Base-by-base conservation (phyloP, 2,888 invertebrate genomes). In the Tipula helvola region DNA sequence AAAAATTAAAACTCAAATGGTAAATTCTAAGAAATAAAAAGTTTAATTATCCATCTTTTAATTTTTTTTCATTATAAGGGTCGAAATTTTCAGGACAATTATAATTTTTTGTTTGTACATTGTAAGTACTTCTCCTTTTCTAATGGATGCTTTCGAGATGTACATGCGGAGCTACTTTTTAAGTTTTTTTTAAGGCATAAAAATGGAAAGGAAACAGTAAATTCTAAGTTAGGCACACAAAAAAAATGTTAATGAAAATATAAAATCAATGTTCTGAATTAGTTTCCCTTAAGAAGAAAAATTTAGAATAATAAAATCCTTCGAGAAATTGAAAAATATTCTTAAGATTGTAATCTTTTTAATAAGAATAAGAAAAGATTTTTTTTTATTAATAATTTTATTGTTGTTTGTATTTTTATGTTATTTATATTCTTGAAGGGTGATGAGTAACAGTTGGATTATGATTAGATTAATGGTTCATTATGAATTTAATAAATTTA, bases 21-120 rank as follows among this genome's bases (percentile, higher is more conserved):
- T 8, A 71, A 71, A 71, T 71, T 71, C 71, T 71, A 71, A 71
- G 71, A 71, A 71, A 71, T 71, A 71, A 71, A 71, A 71, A 71
- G 71, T 71, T 71, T 71, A 71, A 71, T 71, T 71, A 71, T 71
- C 71, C 71, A 71, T 71, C 71, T 28, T 71, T 71, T 71, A 71
- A 71, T 71, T 71, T 71, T 71, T 71, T 28, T 71, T 28, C 71
- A 71, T 71, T 71, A 28, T 71, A 71, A 71, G 71, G 71, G 71
- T 71, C 71, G 71, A 71, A 71, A 71, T 71, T 71, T 71, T 71
- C 71, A 71, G 71, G 71, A 71, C 71, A 71, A 71, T 71, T 71
- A 71, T 71, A 71, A 71, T 71, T 18, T 57, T 57, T 71, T 71
- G 18, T 71, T 71, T 71, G 28, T 71, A 71, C 71, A 71, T 71